Base-by-base conservation (phyloP, 2,113 vertebrate genomes). In the Centropristis striata region DNA sequence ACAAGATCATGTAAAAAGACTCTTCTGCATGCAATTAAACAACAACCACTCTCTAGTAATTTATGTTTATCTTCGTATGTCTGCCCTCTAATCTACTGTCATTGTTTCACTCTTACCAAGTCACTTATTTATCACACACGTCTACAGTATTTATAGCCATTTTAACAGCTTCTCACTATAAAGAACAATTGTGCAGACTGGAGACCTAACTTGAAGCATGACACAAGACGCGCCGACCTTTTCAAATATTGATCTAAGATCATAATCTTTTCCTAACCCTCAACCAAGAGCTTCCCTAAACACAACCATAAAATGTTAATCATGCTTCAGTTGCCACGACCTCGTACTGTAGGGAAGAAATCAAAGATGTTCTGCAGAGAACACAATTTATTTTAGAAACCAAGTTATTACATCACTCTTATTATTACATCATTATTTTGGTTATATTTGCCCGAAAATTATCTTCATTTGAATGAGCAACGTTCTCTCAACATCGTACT, bases 191-290 rank as follows among this genome's bases (percentile, higher is more conserved):
- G 18, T 46, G 36, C 49, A 41, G 25, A 49, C 57, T 39, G 47
- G 39, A 81, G 58, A 73, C 69, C 27, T 53, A 11, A 74, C 41
- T 42, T 59, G 13, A 83, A 53, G 60, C 70, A 51, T 10, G 25
- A 78, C 61, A 72, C 55, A 28, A 12, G 23, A 53, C 2, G 12
- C 41, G 11, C 63, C 66, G 47, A 84, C 57, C 53, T 54, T 72
- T 85, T 79, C 77, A 23, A 71, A 12, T 71, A 73, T 86, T 78
- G 53, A 84, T 75, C 54, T 68, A 58, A 77, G 32, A 72, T 81
- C 41, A 32, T 68, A 71, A 82, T 87, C 67, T 71, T 39, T 49
- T 28, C n/a, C 39, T 46, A 18, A 36, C 25, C 2, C 54, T 61
- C 16, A 53, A 81, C 32, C 36, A 44, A 47, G n/a, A 69, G 50